phyloP scores from a whole-genome alignment of 2,113 vertebrate species.

The Percopsis transmontana region DNA sequence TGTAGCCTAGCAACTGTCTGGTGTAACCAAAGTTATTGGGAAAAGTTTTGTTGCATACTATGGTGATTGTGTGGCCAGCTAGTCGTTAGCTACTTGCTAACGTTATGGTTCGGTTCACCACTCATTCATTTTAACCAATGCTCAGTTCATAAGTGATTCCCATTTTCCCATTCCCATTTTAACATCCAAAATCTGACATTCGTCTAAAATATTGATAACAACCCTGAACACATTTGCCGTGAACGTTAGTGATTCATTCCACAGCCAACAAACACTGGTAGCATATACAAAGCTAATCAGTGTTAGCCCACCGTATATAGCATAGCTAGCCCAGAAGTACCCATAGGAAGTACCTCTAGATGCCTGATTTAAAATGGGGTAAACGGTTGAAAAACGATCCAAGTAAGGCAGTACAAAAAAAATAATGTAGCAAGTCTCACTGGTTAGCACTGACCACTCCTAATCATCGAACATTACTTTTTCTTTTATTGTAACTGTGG shows the following conservation, averaged over 20 bases:
- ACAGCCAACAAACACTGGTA: too few species aligned
- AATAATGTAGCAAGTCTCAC: neutral
- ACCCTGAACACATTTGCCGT: too few species aligned
- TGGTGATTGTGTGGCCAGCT: neutral
- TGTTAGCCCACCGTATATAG: too few species aligned
- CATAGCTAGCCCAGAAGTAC: too few species aligned
- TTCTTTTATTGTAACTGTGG: neutral
- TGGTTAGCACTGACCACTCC: neutral
- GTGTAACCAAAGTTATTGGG: neutral
- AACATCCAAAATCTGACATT: too few species aligned
- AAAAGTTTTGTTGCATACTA: neutral
- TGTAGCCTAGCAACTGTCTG: neutral
- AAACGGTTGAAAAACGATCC: too few species aligned
- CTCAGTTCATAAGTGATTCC: constrained; percentile 9
- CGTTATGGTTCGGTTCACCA: constrained; percentile 35
- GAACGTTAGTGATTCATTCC: too few species aligned
- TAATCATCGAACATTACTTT: neutral
- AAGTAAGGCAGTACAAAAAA: too few species aligned
- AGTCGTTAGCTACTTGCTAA: constrained; percentile 8
- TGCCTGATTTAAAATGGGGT: too few species aligned
- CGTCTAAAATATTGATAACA: too few species aligned
- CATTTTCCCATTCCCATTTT: neutral
- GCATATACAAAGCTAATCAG: too few species aligned
- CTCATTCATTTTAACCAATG: constrained; percentile 56
- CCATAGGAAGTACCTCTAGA: too few species aligned